These are phyloP conservation scores for Argopecten irradians DNA, from an alignment of 1,140 invertebrate species.

Conservation along the genomic window DNA sequence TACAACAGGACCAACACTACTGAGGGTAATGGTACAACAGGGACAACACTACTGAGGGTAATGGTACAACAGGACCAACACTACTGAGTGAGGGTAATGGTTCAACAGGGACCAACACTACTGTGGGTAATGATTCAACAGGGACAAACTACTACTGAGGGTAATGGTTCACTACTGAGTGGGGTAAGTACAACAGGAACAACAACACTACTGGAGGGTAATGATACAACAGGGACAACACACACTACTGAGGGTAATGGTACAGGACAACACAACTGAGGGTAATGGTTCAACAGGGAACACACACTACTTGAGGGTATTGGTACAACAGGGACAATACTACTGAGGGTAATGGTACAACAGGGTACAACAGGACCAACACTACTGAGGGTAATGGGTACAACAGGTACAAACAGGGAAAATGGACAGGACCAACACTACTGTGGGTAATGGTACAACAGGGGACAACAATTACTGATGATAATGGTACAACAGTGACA, in stretches of 20 bases:
- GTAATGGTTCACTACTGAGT: background rate
- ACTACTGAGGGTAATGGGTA: too few relatives aligned
- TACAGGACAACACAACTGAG: too few relatives aligned
- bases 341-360: too few relatives aligned
- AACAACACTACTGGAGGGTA: conserved; percentile 2
- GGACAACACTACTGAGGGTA: background rate
- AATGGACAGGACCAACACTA: too few relatives aligned
- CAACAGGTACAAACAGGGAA: too few relatives aligned
- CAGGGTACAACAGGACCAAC: too few relatives aligned
- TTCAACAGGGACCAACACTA: background rate
- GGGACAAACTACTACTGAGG: background rate
- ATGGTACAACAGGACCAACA: background rate
- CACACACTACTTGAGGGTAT: background rate
- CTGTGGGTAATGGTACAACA: too few relatives aligned
- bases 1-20: background rate
- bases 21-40: background rate
- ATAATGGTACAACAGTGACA: too few relatives aligned
- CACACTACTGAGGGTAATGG: background rate
- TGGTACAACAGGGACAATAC: too few relatives aligned
- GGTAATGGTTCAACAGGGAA: too few relatives aligned
- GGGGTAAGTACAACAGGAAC: background rate
- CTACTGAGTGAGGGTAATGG: background rate
- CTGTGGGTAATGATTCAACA: too few relatives aligned
- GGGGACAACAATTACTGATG: too few relatives aligned
- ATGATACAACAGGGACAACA: background rate